Conservation (phyloP, 37 sponge, comb jelly and placozoan species). For the Eunapius fragilis region DNA sequence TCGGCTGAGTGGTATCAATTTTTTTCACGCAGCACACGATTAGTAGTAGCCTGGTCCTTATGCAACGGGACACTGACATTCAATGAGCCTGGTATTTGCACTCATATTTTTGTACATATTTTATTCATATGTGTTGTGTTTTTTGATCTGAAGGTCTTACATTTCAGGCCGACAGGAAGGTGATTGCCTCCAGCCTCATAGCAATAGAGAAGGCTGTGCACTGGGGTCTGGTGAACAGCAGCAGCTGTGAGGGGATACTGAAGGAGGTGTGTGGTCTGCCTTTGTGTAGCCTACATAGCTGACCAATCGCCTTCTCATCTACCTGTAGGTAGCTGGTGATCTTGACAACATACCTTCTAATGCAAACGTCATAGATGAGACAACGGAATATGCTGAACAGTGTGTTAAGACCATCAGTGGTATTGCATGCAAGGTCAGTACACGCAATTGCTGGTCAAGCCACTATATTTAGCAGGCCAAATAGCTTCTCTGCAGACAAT, state of each 20-base stretch:
- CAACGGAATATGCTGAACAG: neutral
- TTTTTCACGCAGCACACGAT: too few species aligned
- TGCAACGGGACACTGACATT: too few species aligned
- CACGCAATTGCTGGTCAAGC: too few species aligned
- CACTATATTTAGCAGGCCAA: too few species aligned
- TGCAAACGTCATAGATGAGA: neutral
- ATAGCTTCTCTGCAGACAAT: too few species aligned
- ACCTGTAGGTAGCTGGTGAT: neutral
- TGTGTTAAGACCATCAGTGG: neutral
- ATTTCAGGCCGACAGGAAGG: neutral
- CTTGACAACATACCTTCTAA: neutral
- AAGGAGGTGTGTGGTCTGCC: neutral
- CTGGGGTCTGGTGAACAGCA: neutral
- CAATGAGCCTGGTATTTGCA: too few species aligned
- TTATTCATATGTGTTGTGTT: too few species aligned
- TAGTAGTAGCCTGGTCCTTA: too few species aligned
- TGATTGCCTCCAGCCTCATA: neutral
- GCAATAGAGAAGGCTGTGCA: neutral
- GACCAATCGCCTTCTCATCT: neutral
- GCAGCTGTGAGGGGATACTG: neutral
- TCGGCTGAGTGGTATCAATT: too few species aligned
- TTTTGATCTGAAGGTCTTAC: too few species aligned
- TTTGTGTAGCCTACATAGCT: neutral
- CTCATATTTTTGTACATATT: too few species aligned
- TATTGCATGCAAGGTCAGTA: too few species aligned